Base-by-base conservation (phyloP, 2,888 invertebrate genomes). In the Calameuta idolon region DNA sequence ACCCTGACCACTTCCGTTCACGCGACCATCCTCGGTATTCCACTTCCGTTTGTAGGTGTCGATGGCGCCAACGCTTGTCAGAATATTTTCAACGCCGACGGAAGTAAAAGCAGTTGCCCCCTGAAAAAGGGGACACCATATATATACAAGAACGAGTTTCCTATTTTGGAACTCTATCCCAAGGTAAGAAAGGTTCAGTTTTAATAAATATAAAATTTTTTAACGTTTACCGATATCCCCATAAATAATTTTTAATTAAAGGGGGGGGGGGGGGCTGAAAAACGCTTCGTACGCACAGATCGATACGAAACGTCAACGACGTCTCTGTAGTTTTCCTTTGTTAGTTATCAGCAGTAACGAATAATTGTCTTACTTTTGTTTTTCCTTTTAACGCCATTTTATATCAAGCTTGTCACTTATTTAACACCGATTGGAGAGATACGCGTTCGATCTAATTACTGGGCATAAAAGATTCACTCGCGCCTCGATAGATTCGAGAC, bases 11-110 rank as follows among this genome's bases (percentile, higher is more conserved):
- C 95, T 79, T 89, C 92, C 12, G 96, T 97, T 11, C 91, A 90
- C 80, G 97, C 95, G 0, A 91, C 93, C 0, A 92, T 96, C 31
- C 88, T 94, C 3, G 94, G 94, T 0, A 87, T 96, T 0, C 92
- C 93, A 0, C 87, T 97, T 76, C 97, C 97, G 0, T 97, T 96
- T 89, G 87, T 96, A 12, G 97, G 97, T 12, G 96, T 96, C 23
- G 95, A 97, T 88, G 95, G 95, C 15, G 92, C 92, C 34, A 93
- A 94, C 76, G 94, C 96, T 40, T 97, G 97, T 86, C 92, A 93
- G 34, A 93, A 94, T 83, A 91, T 97, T 75, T 95, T 91, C 86
- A 92, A 93, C 82, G 90, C 89, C 1, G 93, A 93, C 80, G 95
- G 94, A 0, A 93, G 93, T 0, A 92, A 94, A 86, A 93, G 93